A percentile compares a stretch with the other conserved stretches of the same genome.
Evolutionary conservation across 2,797 vertebrate species (phyloP).

Genomic region (Myiotriccus ornatus): DNA sequence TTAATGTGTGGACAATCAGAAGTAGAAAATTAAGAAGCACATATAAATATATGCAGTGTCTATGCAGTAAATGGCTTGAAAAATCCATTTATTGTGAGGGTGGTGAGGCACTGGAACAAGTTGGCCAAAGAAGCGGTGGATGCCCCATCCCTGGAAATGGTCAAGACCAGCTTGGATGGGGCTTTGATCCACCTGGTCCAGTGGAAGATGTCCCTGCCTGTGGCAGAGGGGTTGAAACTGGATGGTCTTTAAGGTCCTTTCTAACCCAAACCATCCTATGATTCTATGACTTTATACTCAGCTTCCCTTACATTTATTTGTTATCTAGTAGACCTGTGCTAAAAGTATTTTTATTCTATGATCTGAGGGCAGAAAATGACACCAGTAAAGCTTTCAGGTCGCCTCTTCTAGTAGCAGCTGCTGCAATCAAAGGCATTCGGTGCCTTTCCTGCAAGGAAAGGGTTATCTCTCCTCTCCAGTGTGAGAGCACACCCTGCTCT

Average conservation of each 20-base stretch:
- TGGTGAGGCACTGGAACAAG: not conserved
- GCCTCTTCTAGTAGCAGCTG: not conserved
- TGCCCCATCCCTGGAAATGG: not conserved
- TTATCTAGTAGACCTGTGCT: not conserved
- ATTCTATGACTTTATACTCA: not conserved
- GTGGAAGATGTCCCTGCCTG: not conserved
- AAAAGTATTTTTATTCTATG: not conserved
- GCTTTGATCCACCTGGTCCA: not conserved
- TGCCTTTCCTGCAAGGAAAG: slow-evolving; percentile 56
- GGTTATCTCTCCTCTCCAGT: slow-evolving; percentile 46
- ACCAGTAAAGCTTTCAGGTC: not conserved
- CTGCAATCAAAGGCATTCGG: not conserved
- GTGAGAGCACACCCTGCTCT: slow-evolving; percentile 59
- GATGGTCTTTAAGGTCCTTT: not conserved
- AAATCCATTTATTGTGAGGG: not conserved
- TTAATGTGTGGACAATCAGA: not conserved
- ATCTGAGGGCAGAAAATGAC: not conserved
- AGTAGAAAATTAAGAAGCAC: not conserved
- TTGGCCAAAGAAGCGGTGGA: not conserved
- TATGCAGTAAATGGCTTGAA: not conserved
- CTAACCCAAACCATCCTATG: not conserved
- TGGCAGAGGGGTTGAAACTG: not conserved
- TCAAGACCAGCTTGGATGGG: not conserved
- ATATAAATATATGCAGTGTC: not conserved
- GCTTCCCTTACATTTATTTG: not conserved